A percentile compares a stretch with the other conserved stretches of the same genome.
These are phyloP conservation scores for Conomelus anceps DNA, from an alignment of 2,888 invertebrate species.

Conservation along the genomic window DNA sequence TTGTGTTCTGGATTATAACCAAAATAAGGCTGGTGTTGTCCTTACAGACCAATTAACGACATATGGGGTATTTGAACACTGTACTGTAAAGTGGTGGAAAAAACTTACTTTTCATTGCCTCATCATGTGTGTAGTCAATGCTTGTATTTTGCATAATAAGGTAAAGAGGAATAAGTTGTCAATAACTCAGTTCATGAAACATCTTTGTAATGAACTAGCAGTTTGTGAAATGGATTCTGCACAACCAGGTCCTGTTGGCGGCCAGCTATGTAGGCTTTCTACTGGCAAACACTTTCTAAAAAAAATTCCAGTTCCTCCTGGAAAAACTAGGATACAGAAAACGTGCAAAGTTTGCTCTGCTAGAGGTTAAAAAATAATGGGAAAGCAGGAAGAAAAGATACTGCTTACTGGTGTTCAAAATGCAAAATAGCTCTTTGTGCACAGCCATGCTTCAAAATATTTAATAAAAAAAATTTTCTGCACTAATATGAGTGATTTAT, in stretches of 20 bases:
- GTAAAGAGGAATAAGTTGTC: not conserved
- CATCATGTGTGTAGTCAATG: not conserved
- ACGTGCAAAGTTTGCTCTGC: not conserved
- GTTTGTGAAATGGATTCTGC: no score
- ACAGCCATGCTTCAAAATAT: not conserved
- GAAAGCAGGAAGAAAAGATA: not conserved
- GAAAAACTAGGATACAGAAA: not conserved
- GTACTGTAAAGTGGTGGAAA: not conserved
- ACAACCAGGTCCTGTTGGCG: not conserved
- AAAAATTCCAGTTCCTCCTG: not conserved
- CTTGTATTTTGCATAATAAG: not conserved
- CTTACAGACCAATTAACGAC: not conserved
- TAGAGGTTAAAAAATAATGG: not conserved
- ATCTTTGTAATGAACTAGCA: no score
- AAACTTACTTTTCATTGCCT: not conserved
- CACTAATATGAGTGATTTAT: no score
- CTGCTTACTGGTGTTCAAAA: not conserved
- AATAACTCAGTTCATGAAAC: not conserved
- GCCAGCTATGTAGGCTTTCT: not conserved
- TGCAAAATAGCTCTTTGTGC: not conserved
- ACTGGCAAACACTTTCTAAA: not conserved
- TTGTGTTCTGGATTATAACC: not conserved
- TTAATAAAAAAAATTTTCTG: not conserved
- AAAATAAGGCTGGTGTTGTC: not conserved
- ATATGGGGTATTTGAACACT: not conserved